These are phyloP conservation scores for Loxodonta africana DNA, from an alignment of 2,113 vertebrate genomes.

Conservation along the genomic window DNA sequence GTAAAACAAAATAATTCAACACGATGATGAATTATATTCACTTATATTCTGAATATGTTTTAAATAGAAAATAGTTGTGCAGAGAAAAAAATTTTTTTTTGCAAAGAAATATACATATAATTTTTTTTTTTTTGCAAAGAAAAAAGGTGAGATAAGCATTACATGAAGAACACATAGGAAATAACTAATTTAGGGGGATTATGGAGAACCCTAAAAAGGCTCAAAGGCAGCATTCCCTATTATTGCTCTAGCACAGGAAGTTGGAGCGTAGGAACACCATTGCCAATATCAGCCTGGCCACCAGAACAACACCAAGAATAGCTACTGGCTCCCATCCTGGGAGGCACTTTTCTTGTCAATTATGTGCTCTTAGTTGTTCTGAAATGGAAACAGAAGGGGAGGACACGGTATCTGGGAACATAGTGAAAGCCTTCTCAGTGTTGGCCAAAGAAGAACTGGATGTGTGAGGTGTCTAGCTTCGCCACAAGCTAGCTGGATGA, in stretches of 20 bases:
- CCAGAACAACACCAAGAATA: neutral
- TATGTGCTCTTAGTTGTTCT: neutral
- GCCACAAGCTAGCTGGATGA: neutral
- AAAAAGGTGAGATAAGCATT: neutral
- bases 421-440: neutral
- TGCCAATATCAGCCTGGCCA: neutral
- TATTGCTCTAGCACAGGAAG: neutral
- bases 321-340: neutral
- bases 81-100: no score
- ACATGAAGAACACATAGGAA: neutral
- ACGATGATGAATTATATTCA: neutral
- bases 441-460: neutral
- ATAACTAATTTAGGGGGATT: neutral
- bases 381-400: conserved; percentile 13
- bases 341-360: neutral
- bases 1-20: neutral
- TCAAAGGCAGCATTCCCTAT: neutral
- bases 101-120: no score
- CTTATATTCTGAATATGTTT: neutral
- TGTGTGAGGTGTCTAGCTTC: neutral
- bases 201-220: neutral
- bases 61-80: neutral
- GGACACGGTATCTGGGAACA: neutral
- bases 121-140: neutral
- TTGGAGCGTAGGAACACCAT: accelerated